Percentiles rank a stretch among this genome's conserved stretches.
Conservation (phyloP, 2,797 vertebrate species). For the Melanotaenia nigrans region DNA sequence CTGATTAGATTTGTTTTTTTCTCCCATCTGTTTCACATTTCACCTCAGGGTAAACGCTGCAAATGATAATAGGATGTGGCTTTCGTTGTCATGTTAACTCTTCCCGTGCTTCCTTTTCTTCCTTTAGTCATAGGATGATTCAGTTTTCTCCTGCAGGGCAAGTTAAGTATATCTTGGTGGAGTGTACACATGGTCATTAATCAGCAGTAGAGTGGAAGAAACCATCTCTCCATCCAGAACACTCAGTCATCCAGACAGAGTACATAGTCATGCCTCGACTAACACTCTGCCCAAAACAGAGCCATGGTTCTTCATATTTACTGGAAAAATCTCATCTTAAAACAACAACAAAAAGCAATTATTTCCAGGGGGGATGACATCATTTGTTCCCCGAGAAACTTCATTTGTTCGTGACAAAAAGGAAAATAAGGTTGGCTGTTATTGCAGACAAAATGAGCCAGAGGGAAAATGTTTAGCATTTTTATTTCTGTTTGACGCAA, state of each 20-base stretch:
- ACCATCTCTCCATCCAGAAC: conserved; percentile 57
- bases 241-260: conserved; percentile 47
- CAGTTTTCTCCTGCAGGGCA: conserved; percentile 60
- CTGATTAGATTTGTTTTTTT: conserved; percentile 9
- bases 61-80: conserved; percentile 39
- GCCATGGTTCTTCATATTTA: not conserved
- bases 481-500: conserved; percentile 20
- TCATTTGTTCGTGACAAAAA: conserved; percentile 19
- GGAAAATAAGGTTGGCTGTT: conserved; percentile 9
- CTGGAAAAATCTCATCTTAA: conserved; percentile 12
- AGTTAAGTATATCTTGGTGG: conserved; percentile 58
- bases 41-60: conserved; percentile 32
- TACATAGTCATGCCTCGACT: conserved; percentile 38
- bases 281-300: conserved; percentile 8
- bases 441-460: not conserved
- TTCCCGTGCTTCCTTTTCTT: conserved; percentile 34
- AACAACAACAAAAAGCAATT: not conserved
- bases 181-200: conserved; percentile 76
- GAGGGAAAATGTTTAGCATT: conserved; percentile 2
- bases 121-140: conserved; percentile 53
- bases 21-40: conserved; percentile 45
- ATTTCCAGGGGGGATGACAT: conserved; percentile 6
- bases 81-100: conserved; percentile 58
- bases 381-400: conserved; percentile 13
- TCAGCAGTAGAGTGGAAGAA: conserved; percentile 73